Percentiles rank a stretch among this genome's conserved stretches.
Evolutionary conservation across 2,113 vertebrate genomes (phyloP).

Genomic region (Piaya cayana): DNA sequence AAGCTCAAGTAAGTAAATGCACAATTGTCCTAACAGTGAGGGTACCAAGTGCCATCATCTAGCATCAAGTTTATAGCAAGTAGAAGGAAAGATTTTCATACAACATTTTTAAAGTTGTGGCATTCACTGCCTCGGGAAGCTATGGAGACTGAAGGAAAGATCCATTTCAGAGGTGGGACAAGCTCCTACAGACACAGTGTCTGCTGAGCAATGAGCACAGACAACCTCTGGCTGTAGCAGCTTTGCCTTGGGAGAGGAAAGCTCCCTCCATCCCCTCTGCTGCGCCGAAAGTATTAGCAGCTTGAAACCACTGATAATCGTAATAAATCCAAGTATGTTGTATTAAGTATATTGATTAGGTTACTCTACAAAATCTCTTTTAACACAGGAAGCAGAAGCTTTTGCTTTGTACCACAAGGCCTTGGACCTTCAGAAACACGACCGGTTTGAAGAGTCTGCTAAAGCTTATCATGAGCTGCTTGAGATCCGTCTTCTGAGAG

Average conservation of each 20-base stretch:
- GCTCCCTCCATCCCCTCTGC: neutral
- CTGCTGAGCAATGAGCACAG: too few species aligned
- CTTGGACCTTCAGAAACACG: slow-evolving; percentile 96
- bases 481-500: slow-evolving; percentile 91
- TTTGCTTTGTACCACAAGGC: slow-evolving; percentile 97
- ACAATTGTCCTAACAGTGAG: neutral
- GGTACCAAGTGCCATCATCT: too few species aligned
- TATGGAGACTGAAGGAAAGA: too few species aligned
- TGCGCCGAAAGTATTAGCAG: neutral
- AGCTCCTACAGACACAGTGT: too few species aligned
- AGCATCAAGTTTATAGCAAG: too few species aligned
- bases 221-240: too few species aligned
- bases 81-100: too few species aligned
- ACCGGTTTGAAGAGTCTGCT: slow-evolving; percentile 92
- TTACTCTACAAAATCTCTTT: neutral
- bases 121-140: too few species aligned
- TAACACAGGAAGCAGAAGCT: slow-evolving; percentile 91
- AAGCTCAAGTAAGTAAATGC: slow-evolving; percentile 85
- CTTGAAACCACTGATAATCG: neutral
- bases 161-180: too few species aligned
- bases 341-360: neutral
- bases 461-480: slow-evolving; percentile 95
- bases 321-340: neutral
- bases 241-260: too few species aligned
- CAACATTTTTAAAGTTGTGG: too few species aligned